These are phyloP conservation scores for Acropora tenuis DNA, from an alignment of 64 coral and sea anemone species.

Conservation along the genomic window DNA sequence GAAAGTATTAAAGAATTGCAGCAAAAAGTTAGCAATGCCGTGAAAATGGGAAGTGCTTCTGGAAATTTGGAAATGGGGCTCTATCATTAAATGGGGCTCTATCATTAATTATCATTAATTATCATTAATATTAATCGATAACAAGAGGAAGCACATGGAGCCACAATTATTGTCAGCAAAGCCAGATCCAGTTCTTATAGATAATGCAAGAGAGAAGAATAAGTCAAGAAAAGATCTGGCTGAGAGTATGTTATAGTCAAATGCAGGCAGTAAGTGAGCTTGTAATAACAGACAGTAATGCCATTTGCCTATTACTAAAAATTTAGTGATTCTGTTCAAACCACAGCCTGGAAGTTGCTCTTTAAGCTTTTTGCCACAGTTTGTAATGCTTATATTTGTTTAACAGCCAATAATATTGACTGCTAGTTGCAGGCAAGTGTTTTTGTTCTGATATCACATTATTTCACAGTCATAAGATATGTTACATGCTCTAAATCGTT, in stretches of 20 bases:
- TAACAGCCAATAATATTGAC: no score
- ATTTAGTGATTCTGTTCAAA: not conserved
- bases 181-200: conserved; percentile 31
- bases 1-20: conserved; percentile 56
- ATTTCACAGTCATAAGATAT: no score
- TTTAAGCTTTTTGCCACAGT: not conserved
- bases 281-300: no score
- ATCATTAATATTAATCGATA: not conserved
- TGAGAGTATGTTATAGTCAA: conserved; percentile 26
- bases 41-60: conserved; percentile 19
- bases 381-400: not conserved
- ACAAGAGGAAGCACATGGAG: not conserved
- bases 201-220: conserved; percentile 27
- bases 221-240: conserved; percentile 23
- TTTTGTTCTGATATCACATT: no score
- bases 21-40: conserved; percentile 38
- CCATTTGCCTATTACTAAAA: not conserved
- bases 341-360: not conserved
- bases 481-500: no score
- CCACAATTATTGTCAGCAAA: not conserved
- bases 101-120: not conserved
- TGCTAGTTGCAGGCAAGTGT: no score
- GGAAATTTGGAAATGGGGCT: conserved; percentile 27
- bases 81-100: not conserved
- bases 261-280: not conserved